Evolutionary conservation across 2,113 vertebrate species (phyloP).

Genomic region (Phalacrocorax carbo): DNA sequence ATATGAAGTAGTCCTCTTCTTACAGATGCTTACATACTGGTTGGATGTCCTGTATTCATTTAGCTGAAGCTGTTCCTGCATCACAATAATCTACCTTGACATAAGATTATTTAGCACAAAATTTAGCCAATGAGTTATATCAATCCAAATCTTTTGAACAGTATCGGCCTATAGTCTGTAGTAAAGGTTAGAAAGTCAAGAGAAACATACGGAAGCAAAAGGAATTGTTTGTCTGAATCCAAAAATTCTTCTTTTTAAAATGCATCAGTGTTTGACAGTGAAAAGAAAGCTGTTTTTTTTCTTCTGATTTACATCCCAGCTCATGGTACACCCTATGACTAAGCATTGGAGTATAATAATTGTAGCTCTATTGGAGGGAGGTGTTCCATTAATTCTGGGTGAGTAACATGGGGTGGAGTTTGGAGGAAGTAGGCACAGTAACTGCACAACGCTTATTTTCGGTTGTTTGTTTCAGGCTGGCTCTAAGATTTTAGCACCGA

Average conservation of each 20-base stretch:
- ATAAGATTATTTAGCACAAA: neutral
- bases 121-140: neutral
- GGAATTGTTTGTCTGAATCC: neutral
- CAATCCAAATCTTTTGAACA: neutral
- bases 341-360: neutral
- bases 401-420: neutral
- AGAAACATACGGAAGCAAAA: neutral
- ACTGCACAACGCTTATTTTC: neutral
- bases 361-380: neutral
- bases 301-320: neutral
- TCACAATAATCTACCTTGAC: neutral
- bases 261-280: neutral
- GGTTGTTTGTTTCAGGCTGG: neutral
- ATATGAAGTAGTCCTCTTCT: neutral
- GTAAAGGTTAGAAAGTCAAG: neutral
- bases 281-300: neutral
- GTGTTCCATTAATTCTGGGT: neutral
- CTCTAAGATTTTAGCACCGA: neutral
- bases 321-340: conserved; percentile 4
- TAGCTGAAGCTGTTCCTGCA: neutral
- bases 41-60: neutral
- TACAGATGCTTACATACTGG: neutral
- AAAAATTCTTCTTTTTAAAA: neutral
- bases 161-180: neutral
- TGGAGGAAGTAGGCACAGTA: neutral